Evolutionary conservation across 2,797 vertebrate genomes (phyloP).

Genomic region (Sebastes minor): DNA sequence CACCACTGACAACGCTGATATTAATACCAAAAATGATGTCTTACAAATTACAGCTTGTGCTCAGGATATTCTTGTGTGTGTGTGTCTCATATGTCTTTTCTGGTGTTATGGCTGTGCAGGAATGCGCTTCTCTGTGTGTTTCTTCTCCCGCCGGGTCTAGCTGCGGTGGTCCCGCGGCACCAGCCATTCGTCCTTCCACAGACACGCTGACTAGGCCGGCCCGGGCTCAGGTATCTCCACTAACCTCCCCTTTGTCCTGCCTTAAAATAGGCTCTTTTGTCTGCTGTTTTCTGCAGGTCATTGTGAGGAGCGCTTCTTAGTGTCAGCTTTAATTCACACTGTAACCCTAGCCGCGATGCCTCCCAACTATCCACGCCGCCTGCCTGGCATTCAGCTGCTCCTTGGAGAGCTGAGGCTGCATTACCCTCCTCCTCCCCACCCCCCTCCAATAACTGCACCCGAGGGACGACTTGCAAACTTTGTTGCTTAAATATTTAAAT

Average conservation of each 20-base stretch:
- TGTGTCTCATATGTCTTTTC: slow-evolving; percentile 31
- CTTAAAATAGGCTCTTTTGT: slow-evolving; percentile 89
- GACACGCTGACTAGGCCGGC: slow-evolving; percentile 79
- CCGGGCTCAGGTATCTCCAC: slow-evolving; percentile 83
- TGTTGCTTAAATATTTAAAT: slow-evolving; percentile 86
- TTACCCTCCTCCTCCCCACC: slow-evolving; percentile 33
- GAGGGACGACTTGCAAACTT: slow-evolving; percentile 81
- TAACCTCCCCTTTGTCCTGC: slow-evolving; percentile 87
- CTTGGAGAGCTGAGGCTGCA: slow-evolving; percentile 82
- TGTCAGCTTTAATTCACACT: slow-evolving; percentile 92
- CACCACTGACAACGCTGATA: slow-evolving; percentile 48
- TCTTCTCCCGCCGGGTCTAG: slow-evolving; percentile 48
- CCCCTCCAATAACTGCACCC: slow-evolving; percentile 77
- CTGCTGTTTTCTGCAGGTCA: slow-evolving; percentile 85
- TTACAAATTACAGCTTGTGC: slow-evolving; percentile 53
- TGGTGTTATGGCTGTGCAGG: slow-evolving; percentile 52
- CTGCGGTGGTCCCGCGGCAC: slow-evolving; percentile 71
- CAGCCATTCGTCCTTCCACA: slow-evolving; percentile 69
- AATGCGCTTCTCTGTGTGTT: slow-evolving; percentile 59
- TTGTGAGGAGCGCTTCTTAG: slow-evolving; percentile 90
- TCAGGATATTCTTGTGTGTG: slow-evolving; percentile 19
- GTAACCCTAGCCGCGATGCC: slow-evolving; percentile 86
- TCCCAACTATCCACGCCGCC: slow-evolving; percentile 78
- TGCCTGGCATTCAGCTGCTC: slow-evolving; percentile 79
- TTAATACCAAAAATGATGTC: slow-evolving; percentile 54